Conservation (phyloP, 2,797 vertebrate species). For the Heliangelus exortis region DNA sequence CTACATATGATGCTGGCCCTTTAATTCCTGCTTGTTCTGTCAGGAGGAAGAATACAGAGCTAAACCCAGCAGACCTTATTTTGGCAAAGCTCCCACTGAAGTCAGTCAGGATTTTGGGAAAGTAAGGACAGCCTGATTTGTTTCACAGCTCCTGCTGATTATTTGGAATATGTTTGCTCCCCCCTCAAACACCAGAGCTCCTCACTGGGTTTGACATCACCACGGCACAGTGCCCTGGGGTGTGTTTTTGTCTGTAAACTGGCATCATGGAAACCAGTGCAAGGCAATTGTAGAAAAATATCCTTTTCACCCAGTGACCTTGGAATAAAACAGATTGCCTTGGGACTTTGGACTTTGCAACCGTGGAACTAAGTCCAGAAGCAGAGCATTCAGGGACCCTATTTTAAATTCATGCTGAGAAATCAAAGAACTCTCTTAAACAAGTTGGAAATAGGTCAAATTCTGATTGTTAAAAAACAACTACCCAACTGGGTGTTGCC, state of each 20-base stretch:
- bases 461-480: neutral
- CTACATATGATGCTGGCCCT: constrained; percentile 29
- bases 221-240: accelerated
- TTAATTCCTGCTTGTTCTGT: constrained; percentile 46
- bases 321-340: neutral
- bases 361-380: neutral
- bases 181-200: neutral
- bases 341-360: neutral
- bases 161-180: neutral
- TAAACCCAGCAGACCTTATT: constrained; percentile 61
- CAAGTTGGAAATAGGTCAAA: neutral
- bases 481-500: neutral
- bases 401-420: neutral
- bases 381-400: neutral
- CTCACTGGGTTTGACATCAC: neutral
- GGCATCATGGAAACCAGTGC: neutral
- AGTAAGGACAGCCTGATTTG: neutral
- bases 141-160: constrained; percentile 34
- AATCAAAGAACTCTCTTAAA: neutral
- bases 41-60: constrained; percentile 36
- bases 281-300: neutral
- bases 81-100: constrained; percentile 62
- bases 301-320: constrained; percentile 20
- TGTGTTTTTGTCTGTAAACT: neutral
- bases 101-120: constrained; percentile 24